Evolutionary conservation across 2,797 vertebrate species (phyloP).

Genomic region (Pseudochaenichthys georgianus): DNA sequence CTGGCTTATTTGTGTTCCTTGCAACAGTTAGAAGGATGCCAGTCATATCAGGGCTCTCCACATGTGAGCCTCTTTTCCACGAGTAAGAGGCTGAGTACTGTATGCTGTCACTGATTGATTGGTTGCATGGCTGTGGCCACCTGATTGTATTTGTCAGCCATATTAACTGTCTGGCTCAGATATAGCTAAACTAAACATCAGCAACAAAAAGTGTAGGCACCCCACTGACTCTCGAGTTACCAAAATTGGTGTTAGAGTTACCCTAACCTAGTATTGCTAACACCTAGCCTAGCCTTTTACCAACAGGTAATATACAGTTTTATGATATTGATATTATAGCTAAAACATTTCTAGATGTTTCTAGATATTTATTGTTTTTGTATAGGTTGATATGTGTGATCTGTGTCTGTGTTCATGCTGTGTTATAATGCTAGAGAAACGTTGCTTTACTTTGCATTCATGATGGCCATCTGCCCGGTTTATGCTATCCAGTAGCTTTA

Average conservation of each 20-base stretch:
- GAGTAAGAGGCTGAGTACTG: slow-evolving; percentile 19
- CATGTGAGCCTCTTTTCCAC: slow-evolving; percentile 6
- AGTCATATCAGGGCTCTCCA: slow-evolving; percentile 6
- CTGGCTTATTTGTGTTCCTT: not conserved
- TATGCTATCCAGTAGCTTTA: slow-evolving; percentile 76
- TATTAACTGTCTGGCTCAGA: slow-evolving; percentile 28
- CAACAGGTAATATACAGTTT: slow-evolving; percentile 65
- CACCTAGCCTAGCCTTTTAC: slow-evolving; percentile 77
- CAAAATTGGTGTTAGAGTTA: slow-evolving; percentile 77
- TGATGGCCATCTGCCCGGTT: slow-evolving; percentile 60
- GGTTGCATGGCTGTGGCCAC: slow-evolving; percentile 29
- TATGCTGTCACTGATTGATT: slow-evolving; percentile 30
- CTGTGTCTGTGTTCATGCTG: slow-evolving; percentile 43
- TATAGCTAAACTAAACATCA: slow-evolving; percentile 28
- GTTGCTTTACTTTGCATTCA: slow-evolving; percentile 62
- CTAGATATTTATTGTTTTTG: slow-evolving; percentile 77
- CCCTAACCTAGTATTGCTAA: slow-evolving; percentile 71
- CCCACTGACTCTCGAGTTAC: slow-evolving; percentile 72
- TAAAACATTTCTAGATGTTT: slow-evolving; percentile 63
- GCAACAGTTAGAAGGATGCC: not conserved
- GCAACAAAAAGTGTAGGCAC: slow-evolving; percentile 30
- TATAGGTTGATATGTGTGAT: slow-evolving; percentile 42
- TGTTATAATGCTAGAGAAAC: slow-evolving; percentile 53
- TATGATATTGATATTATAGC: slow-evolving; percentile 56
- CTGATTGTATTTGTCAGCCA: slow-evolving; percentile 58